Evolutionary conservation across 1,140 invertebrate species (phyloP), one percentile per base, ranked within the genome.

Genomic region (Dendroctonus ponderosae): DNA sequence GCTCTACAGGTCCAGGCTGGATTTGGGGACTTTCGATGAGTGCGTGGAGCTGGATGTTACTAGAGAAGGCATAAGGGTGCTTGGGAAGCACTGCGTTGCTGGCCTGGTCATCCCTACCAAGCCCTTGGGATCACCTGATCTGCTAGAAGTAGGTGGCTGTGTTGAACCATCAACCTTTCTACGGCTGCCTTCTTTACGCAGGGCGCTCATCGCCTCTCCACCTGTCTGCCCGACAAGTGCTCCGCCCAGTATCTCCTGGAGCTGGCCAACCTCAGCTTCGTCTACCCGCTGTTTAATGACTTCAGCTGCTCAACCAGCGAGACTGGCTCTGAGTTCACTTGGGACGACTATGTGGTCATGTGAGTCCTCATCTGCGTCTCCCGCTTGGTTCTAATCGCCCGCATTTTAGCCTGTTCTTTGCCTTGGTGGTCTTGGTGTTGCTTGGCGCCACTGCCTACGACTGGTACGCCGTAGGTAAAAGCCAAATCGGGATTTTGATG

Each of bases 11-110:
- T 59, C 58, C 14, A 42, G 46, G 41, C 7, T 62, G 6, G 68
- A 71, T 38, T 65, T 66, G 12, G 71, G 71, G 52, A 67, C 40
- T 53, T 73, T 64, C 46, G 68, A 71, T 52, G 67, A 71, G 61
- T 73, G 71, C 50, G 40, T 73, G 14, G 42, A 63, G n/a, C 59
- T 73, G 49, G 70, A 68, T 44, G 39, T 48, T 15, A 54, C 42
- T 8, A n/a, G 12, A 5, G 48, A 63, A 48, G 59, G 44, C 4
- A 50, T 42, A 1, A 70, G 44, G 57, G 48, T 72, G 41, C 46
- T 67, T 8, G 70, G 70, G 46, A 69, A 72, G 56, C 61, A 72
- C 52, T 72, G 70, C 37, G n/a, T 38, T 15, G 43, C 38, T 5
- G 62, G 69, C 9, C 38, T 63, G 12, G 44, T 67, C 2, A 44